Evolutionary conservation across 1,140 invertebrate genomes (phyloP).

Genomic region (Subanguina moxae): DNA sequence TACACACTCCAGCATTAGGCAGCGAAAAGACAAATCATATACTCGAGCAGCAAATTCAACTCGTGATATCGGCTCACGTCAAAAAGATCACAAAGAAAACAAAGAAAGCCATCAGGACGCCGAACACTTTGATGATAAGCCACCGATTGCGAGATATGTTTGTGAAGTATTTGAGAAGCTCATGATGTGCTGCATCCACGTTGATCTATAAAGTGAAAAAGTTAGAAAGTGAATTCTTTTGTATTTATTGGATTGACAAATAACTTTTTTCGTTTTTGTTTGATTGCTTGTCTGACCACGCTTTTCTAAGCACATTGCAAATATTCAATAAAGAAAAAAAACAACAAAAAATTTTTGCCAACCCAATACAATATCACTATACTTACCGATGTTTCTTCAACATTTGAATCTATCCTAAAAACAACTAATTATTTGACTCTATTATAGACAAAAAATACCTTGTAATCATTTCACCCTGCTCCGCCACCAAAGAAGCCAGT

Average conservation of each 20-base stretch:
- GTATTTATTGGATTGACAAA: too few relatives aligned
- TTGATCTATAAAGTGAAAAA: constrained; percentile 66
- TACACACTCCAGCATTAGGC: too few relatives aligned
- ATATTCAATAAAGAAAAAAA: too few relatives aligned
- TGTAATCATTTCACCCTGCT: constrained; percentile 91
- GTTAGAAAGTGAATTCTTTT: too few relatives aligned
- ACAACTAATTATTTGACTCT: not conserved
- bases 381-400: constrained; percentile 77
- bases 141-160: constrained; percentile 93
- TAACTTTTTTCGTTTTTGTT: too few relatives aligned
- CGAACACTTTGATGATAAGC: constrained; percentile 99
- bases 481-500: constrained; percentile 95
- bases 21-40: too few relatives aligned
- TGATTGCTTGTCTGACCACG: too few relatives aligned
- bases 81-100: constrained; percentile 93
- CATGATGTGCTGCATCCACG: constrained; percentile 91
- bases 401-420: constrained; percentile 87
- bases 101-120: constrained; percentile 95
- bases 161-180: constrained; percentile 96
- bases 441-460: constrained; percentile 64
- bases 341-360: too few relatives aligned
- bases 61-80: constrained; percentile 59
- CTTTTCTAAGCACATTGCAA: too few relatives aligned
- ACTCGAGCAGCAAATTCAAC: too few relatives aligned
- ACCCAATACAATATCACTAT: too few relatives aligned